Conservation (phyloP, 2,888 invertebrate species). For the Tachina grossa region DNA sequence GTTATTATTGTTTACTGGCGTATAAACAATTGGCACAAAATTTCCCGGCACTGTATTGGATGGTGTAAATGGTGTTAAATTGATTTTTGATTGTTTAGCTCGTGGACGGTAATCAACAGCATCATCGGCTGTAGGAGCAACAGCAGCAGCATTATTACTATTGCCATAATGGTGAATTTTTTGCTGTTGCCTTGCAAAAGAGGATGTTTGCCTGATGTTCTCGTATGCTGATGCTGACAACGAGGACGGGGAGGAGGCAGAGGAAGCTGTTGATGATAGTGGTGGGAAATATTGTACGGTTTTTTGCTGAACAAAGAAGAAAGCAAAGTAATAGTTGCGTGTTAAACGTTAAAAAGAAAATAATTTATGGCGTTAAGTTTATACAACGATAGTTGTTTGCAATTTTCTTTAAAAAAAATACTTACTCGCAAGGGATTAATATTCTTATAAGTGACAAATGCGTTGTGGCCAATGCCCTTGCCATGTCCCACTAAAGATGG, state of each 20-base stretch:
- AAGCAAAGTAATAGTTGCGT: constrained; percentile 28
- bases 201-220: constrained; percentile 68
- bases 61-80: constrained; percentile 84
- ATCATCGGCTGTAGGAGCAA: constrained; percentile 1
- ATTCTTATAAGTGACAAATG: constrained; percentile 62
- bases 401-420: constrained; percentile 55
- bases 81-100: constrained; percentile 81
- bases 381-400: constrained; percentile 37
- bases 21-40: constrained; percentile 84
- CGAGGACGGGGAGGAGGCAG: constrained; percentile 73
- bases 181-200: constrained; percentile 58
- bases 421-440: constrained; percentile 70
- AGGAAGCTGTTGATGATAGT: constrained; percentile 70
- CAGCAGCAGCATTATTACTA: background rate
- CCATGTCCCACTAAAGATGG: constrained; percentile 30
- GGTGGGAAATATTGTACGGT: constrained; percentile 80
- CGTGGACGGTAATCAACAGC: constrained; percentile 75
- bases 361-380: constrained; percentile 65
- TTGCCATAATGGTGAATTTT: constrained; percentile 35
- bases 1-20: constrained; percentile 77
- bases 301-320: constrained; percentile 76
- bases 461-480: constrained; percentile 57
- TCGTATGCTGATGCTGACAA: constrained; percentile 73
- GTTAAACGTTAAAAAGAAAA: constrained; percentile 37
- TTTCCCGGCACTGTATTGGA: constrained; percentile 84